Evolutionary conservation across 2,797 vertebrate genomes (phyloP), one percentile per base, ranked within the genome.

Genomic region (Rousettus madagascariensis): DNA sequence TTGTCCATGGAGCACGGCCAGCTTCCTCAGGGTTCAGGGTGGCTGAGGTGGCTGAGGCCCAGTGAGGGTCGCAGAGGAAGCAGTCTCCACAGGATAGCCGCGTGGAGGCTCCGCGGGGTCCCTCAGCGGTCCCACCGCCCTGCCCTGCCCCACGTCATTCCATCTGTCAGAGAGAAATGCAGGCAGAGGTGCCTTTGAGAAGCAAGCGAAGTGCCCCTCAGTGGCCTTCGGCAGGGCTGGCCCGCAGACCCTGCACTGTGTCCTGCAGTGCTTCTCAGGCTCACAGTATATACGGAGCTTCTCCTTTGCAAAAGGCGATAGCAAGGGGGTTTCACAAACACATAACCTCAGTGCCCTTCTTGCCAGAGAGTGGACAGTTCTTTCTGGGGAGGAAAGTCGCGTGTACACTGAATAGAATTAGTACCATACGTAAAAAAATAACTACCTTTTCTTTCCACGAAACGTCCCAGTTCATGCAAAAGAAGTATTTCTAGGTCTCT

Each of bases 41-140:
- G 36, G 22, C 53, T 53, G 8, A 65, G 4, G 43, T 11, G 20
- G 3, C 6, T 41, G 19, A 68, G 16, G 79, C 41, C 1, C 12
- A 38, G 13, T 2, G 65, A 55, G 85, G 53, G 15, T 28, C 20
- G 84, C 49, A 36, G 61, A 43, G 49, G 8, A 28, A 30, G 22
- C 0, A 5, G 1, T 59, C 49, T 43, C 75, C 10, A 22, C 1
- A 55, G 51, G 57, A 80, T 4, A 59, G 46, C 15, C 65, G 12
- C 2, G 1, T 49, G 38, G 3, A 38, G n/a, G 15, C 43, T 16
- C 3, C 6, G 6, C 2, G 1, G 24, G 38, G 3, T 1, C 6
- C 33, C 51, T 78, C 46, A 19, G 7, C 12, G 26, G 12, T 20
- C 38, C 6, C 46, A 49, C 4, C 20, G 20, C 1, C 49, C 49